Conservation (phyloP, 2,888 invertebrate species). For the Hesperia comma region DNA sequence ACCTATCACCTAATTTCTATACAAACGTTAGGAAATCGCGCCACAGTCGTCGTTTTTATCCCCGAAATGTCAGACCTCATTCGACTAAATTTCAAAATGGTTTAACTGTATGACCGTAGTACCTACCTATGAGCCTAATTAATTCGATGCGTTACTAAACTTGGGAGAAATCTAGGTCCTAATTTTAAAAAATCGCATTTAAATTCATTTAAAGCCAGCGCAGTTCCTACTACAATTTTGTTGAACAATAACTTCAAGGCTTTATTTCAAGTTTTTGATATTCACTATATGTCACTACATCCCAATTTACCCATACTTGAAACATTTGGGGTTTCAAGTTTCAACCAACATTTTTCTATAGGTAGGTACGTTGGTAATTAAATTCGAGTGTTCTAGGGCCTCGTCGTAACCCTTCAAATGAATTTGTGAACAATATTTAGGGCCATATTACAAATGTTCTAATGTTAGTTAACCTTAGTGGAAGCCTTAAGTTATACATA, state of each 20-base stretch:
- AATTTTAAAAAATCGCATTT: not conserved
- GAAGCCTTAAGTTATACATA: too few species aligned
- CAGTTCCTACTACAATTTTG: not conserved
- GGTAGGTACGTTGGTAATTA: not conserved
- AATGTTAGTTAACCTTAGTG: too few species aligned
- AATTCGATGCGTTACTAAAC: not conserved
- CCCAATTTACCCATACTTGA: too few species aligned
- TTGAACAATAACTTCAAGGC: not conserved
- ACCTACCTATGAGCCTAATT: not conserved
- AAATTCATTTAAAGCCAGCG: not conserved
- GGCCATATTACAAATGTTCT: too few species aligned
- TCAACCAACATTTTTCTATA: not conserved
- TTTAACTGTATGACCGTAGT: not conserved
- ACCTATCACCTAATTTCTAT: constrained; percentile 25
- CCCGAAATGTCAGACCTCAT: not conserved
- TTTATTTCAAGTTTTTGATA: not conserved
- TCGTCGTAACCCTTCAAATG: too few species aligned
- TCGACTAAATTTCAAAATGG: not conserved
- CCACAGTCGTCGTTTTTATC: constrained; percentile 28
- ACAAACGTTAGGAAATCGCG: constrained; percentile 32
- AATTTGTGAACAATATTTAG: too few species aligned
- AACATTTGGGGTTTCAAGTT: too few species aligned
- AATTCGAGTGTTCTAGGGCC: too few species aligned
- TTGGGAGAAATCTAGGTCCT: not conserved
- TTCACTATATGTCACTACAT: not conserved